Percentiles rank a stretch among this genome's conserved stretches.
These are phyloP conservation scores for Baryphthengus martii DNA, from an alignment of 2,113 vertebrate genomes.

Conservation along the genomic window DNA sequence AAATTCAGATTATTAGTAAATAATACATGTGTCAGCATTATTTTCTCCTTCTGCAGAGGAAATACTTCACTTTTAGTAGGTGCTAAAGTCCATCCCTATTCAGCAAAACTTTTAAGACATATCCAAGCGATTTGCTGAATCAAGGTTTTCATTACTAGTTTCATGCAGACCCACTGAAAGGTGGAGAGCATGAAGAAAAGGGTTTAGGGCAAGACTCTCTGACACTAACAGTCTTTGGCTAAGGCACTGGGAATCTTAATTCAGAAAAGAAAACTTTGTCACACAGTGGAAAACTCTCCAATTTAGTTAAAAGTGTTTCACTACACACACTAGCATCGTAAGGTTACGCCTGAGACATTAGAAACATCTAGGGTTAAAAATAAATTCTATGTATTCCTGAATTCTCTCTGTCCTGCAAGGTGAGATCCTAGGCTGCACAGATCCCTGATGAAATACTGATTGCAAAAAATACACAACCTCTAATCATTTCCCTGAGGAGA, in stretches of 20 bases:
- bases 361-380: not conserved
- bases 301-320: not conserved
- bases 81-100: conserved; percentile 12
- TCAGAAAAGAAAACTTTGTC: not conserved
- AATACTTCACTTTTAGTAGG: conserved; percentile 40
- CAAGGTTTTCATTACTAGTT: not conserved
- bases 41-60: conserved; percentile 25
- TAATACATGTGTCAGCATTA: not conserved
- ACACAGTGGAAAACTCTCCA: not conserved
- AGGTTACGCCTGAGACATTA: not conserved
- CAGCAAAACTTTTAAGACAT: conserved; percentile 23
- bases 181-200: not conserved
- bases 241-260: not conserved
- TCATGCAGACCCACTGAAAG: not conserved
- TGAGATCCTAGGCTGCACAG: not conserved
- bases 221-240: not conserved
- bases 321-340: no score
- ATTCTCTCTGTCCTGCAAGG: not conserved
- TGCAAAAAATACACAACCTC: not conserved
- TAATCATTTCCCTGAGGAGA: not conserved
- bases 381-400: not conserved
- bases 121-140: conserved; percentile 14
- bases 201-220: not conserved
- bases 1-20: conserved; percentile 22
- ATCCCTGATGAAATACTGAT: not conserved